These are phyloP conservation scores for Amphipoea oculea DNA, from an alignment of 2,888 invertebrate species.

Conservation along the genomic window DNA sequence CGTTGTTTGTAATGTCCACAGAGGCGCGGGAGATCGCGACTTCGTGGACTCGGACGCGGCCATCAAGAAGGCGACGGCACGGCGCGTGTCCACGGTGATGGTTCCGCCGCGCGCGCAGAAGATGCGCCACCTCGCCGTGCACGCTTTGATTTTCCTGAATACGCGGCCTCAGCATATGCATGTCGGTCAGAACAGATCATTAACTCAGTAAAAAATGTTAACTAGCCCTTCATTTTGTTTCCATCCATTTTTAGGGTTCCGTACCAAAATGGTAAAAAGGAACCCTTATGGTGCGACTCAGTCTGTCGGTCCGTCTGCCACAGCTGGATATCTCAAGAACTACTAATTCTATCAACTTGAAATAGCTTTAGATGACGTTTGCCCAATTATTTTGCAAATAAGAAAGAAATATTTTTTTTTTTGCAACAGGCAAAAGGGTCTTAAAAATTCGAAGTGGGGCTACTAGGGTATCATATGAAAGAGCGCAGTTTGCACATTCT, in stretches of 20 bases:
- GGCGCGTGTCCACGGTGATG: constrained; percentile 82
- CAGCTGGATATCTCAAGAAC: no score
- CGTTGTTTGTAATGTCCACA: constrained; percentile 17
- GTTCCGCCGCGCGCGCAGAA: constrained; percentile 81
- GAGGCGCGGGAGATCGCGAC: constrained; percentile 61
- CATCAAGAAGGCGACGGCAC: constrained; percentile 80
- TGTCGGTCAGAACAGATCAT: constrained; percentile 72
- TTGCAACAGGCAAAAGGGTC: no score
- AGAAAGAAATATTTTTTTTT: no score
- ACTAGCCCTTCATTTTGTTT: neutral
- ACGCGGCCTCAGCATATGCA: constrained; percentile 86
- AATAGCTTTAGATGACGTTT: no score
- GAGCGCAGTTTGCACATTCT: no score
- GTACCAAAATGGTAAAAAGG: no score
- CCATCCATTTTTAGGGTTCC: neutral
- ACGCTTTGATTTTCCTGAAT: constrained; percentile 92
- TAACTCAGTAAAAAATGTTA: neutral
- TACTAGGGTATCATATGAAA: no score
- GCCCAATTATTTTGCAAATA: no score
- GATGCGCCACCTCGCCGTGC: constrained; percentile 91
- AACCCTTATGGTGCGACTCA: no score
- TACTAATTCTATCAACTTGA: no score
- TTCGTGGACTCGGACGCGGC: constrained; percentile 73
- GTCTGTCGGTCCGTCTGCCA: no score
- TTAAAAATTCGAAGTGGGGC: no score